Percentiles rank a stretch among this genome's conserved stretches.
phyloP scores from a whole-genome alignment of 1,140 invertebrate genomes.

The Drosophila bocqueti region DNA sequence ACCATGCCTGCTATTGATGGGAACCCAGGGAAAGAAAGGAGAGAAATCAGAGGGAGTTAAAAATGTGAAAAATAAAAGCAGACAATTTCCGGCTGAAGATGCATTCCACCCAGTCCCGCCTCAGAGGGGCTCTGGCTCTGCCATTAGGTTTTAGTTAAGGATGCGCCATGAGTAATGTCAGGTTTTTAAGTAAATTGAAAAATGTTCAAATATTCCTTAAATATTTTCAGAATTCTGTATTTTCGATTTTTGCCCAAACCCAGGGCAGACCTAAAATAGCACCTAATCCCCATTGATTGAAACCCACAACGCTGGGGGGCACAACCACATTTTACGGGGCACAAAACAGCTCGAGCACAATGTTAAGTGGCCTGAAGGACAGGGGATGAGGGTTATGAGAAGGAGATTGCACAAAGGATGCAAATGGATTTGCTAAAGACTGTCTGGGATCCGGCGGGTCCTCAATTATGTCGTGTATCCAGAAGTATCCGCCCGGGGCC shows the following conservation, averaged over 20 bases:
- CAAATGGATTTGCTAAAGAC: conserved; percentile 23
- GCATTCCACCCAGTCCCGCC: not conserved
- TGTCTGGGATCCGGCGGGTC: conserved; percentile 17
- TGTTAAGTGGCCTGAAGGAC: conserved; percentile 28
- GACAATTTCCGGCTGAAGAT: conserved; percentile 17
- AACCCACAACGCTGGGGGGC: conserved; percentile 9
- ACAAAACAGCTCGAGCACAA: conserved; percentile 26
- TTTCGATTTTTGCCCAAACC: conserved; percentile 5
- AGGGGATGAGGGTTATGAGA: not conserved
- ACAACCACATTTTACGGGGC: not conserved
- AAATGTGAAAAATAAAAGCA: conserved; percentile 3
- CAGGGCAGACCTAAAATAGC: conserved; percentile 60
- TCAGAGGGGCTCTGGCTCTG: not conserved
- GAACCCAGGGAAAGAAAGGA: not conserved
- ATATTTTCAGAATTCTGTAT: not conserved
- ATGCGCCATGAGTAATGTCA: not conserved
- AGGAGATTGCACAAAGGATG: conserved; percentile 20
- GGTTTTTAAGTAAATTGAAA: not conserved
- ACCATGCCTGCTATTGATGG: not conserved
- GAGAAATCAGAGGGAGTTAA: not conserved
- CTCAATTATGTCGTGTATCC: conserved; percentile 35
- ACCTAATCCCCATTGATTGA: conserved; percentile 75
- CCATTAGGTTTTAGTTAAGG: not conserved
- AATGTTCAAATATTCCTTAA: not conserved
- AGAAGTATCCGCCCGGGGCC: conserved; percentile 7